phyloP scores from a whole-genome alignment of 1,140 invertebrate genomes.

The Bombyx mandarina region DNA sequence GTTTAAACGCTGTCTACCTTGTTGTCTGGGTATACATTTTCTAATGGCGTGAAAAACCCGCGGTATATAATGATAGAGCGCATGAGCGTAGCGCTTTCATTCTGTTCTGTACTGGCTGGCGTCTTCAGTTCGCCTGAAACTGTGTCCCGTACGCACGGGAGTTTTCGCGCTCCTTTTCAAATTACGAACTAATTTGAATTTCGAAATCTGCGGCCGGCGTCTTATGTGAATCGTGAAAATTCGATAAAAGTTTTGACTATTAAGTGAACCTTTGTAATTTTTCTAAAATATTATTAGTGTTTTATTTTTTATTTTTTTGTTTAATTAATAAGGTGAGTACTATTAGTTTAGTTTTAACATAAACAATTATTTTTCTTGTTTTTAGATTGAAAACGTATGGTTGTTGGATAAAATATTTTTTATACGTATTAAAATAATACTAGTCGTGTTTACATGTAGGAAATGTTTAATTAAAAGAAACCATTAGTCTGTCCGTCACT shows the following conservation, averaged over 20 bases:
- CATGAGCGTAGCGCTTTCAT: constrained; percentile 36
- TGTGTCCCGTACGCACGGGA: constrained; percentile 27
- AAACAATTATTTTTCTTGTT: constrained; percentile 1
- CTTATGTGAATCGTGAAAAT: constrained; percentile 4
- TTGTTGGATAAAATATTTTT: no score
- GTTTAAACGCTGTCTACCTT: no score
- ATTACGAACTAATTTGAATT: constrained; percentile 47
- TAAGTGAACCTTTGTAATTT: neutral
- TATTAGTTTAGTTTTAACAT: neutral
- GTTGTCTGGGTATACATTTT: constrained; percentile 18
- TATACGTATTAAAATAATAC: neutral
- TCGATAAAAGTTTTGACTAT: constrained; percentile 5
- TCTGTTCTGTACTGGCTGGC: constrained; percentile 24
- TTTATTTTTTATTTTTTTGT: neutral
- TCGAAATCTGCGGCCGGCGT: constrained; percentile 10
- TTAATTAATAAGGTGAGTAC: neutral
- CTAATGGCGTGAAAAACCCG: constrained; percentile 23
- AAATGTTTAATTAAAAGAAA: constrained; percentile 6
- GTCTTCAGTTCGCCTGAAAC: constrained; percentile 49
- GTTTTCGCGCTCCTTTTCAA: constrained; percentile 28
- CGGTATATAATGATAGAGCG: constrained; percentile 29
- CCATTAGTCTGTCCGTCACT: constrained; percentile 8
- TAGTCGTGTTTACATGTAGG: constrained; percentile 1
- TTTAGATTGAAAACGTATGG: neutral
- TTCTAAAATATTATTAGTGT: constrained; percentile 1